Evolutionary conservation across 1,140 invertebrate species (phyloP), one percentile per base, ranked within the genome.

Genomic region (Euura lappo): DNA sequence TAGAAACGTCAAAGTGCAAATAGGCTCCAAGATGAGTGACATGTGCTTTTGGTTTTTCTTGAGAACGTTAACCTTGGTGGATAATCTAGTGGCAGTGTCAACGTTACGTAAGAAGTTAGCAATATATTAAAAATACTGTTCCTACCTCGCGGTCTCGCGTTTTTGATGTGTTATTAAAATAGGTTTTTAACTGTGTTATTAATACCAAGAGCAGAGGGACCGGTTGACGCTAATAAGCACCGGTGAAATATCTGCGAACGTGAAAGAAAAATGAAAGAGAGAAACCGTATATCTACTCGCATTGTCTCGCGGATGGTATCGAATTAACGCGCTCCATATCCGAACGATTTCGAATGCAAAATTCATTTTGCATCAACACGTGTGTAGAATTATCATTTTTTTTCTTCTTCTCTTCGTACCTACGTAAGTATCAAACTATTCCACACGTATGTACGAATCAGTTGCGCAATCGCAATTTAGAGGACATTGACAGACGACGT

Each of bases 241-340:
- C 28, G 1, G 28, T 1, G 28, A 28, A 28, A 28, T 28, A 28
- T 28, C 28, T 28, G 28, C 28, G 75, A 79, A 13, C 0, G 44
- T 47, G 74, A 60, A 72, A 75, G 77, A 0, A 72, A 67, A 46
- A 46, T 72, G n/a, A 72, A 28, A 28, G 28, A 28, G n/a, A n/a
- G 28, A 28, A 28, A 28, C 28, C 28, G 28, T 28, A 28, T 28
- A 28, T 28, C 28, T 28, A 28, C 28, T 28, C 28, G 28, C 28
- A 28, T 28, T 28, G 28, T 28, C 28, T 28, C 28, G 28, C 28
- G 28, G 28, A 28, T 28, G 28, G 28, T 28, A 28, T 28, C 28
- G 28, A 28, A 28, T 28, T 28, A 28, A 28, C 28, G 28, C 28
- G 28, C 28, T 28, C 28, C 28, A 1, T 28, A 28, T 28, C 28